Evolutionary conservation across 2,888 invertebrate genomes (phyloP).

Genomic region (Laothoe populi): DNA sequence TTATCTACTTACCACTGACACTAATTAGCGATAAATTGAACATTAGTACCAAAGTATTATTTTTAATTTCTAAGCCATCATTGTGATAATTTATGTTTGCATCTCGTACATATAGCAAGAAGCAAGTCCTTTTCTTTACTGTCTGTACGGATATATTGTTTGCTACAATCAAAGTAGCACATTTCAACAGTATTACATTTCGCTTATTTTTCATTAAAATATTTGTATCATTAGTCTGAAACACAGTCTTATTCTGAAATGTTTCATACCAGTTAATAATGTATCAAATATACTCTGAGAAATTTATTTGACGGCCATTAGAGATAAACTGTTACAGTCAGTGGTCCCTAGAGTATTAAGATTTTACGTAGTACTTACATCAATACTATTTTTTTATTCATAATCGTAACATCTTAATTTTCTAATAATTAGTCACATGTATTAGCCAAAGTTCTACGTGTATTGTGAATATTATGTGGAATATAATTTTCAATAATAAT

Average conservation of each 20-base stretch:
- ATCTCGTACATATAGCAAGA: too few relatives aligned
- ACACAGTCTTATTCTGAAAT: background rate
- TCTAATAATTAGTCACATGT: background rate
- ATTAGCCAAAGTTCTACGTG: slow-evolving; percentile 15
- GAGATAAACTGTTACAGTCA: background rate
- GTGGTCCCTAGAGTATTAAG: background rate
- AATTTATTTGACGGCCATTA: background rate
- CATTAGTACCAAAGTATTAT: too few relatives aligned
- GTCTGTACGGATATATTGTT: too few relatives aligned
- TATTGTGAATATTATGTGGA: slow-evolving; percentile 31
- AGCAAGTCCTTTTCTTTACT: too few relatives aligned
- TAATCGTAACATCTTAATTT: background rate
- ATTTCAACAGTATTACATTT: background rate
- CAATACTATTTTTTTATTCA: background rate
- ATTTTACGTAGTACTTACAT: background rate
- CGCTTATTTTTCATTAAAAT: background rate
- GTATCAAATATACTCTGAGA: background rate
- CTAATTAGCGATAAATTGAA: too few relatives aligned
- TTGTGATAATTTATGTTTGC: too few relatives aligned
- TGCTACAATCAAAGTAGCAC: background rate
- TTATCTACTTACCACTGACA: too few relatives aligned
- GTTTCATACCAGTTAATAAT: background rate
- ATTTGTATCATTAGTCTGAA: too few relatives aligned
- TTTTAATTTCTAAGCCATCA: too few relatives aligned
- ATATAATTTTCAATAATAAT: slow-evolving; percentile 27